These are phyloP conservation scores for Salminus brasiliensis DNA, from an alignment of 2,113 vertebrate species.

Conservation along the genomic window DNA sequence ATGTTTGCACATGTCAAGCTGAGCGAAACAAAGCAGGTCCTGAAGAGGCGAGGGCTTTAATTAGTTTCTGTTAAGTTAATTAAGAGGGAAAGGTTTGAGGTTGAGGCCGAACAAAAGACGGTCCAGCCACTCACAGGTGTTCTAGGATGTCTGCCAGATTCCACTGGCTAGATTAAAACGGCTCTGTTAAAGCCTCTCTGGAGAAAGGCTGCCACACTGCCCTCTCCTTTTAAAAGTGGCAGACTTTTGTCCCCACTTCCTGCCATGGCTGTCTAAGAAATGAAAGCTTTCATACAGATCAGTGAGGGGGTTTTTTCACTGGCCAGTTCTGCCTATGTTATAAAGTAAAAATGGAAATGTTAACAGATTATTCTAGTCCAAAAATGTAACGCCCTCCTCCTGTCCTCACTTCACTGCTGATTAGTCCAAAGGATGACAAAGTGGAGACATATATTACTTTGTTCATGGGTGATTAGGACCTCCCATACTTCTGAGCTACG, in stretches of 20 bases:
- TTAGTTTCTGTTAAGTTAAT: conserved; percentile 82
- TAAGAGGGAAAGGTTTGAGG: conserved; percentile 76
- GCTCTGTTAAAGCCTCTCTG: conserved; percentile 56
- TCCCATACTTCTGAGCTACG: conserved; percentile 14
- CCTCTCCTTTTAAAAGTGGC: conserved; percentile 6
- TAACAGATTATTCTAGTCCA: not conserved
- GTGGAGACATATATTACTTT: not conserved
- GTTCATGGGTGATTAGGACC: conserved; percentile 37
- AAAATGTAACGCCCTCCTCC: not conserved
- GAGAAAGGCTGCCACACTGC: conserved; percentile 37
- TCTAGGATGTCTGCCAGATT: conserved; percentile 72
- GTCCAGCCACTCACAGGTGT: conserved; percentile 74
- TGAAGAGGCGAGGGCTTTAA: conserved; percentile 76
- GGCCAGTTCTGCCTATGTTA: not conserved
- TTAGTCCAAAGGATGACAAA: conserved; percentile 21
- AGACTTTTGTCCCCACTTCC: conserved; percentile 11
- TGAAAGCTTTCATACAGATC: not conserved
- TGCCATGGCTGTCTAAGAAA: not conserved
- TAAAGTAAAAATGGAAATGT: not conserved
- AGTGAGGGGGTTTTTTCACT: not conserved
- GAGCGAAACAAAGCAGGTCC: conserved; percentile 55
- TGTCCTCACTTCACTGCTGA: not conserved
- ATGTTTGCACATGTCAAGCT: conserved; percentile 55
- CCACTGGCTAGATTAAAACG: conserved; percentile 74
- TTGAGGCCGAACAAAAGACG: conserved; percentile 73